These are phyloP conservation scores for Urosaurus nigricauda DNA, from an alignment of 2,797 vertebrate genomes.

Conservation along the genomic window DNA sequence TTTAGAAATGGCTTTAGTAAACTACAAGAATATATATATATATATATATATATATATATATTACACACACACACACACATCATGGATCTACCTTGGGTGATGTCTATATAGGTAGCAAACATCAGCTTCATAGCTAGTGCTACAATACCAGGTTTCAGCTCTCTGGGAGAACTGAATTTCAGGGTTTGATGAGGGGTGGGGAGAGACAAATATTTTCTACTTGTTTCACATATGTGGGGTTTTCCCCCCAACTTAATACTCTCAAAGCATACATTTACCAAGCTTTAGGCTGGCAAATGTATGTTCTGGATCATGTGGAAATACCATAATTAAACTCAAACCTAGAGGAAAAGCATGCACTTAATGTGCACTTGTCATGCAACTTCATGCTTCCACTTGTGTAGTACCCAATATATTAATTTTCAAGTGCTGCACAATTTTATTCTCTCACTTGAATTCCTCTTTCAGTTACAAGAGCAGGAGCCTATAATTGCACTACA, in stretches of 20 bases:
- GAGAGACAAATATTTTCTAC: neutral
- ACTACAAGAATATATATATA: too few species aligned
- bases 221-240: neutral
- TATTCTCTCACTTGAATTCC: neutral
- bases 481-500: neutral
- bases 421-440: neutral
- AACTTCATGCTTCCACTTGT: neutral
- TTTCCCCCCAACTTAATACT: neutral
- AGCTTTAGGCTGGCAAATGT: neutral
- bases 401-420: conserved; percentile 45
- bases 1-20: neutral
- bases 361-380: conserved; percentile 5
- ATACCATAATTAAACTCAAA: neutral
- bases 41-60: too few species aligned
- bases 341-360: neutral
- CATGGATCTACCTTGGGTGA: neutral
- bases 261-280: neutral
- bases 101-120: neutral
- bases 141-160: neutral
- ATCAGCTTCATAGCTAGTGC: neutral
- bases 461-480: neutral
- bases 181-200: neutral
- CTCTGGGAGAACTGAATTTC: neutral
- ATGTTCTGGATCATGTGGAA: neutral
- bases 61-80: neutral